Conservation (phyloP, 2,113 vertebrate genomes). For the Onychostoma macrolepis region DNA sequence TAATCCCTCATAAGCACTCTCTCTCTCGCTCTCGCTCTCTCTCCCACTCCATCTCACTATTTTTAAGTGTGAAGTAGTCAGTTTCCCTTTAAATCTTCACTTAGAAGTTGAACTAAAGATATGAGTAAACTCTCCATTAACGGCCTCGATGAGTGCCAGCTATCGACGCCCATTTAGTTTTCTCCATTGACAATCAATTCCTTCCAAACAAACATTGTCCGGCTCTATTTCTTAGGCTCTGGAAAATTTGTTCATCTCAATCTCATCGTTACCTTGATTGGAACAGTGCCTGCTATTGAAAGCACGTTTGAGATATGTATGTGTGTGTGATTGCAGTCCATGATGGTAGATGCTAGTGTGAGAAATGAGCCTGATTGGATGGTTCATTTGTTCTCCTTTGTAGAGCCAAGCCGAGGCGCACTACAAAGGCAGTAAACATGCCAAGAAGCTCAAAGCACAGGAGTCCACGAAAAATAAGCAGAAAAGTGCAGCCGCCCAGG, state of each 20-base stretch:
- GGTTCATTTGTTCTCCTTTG: constrained; percentile 89
- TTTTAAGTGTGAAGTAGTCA: constrained; percentile 22
- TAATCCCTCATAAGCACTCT: constrained; percentile 40
- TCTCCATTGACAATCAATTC: constrained; percentile 21
- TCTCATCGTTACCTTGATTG: constrained; percentile 5
- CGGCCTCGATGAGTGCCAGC: not conserved
- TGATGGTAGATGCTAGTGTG: constrained; percentile 35
- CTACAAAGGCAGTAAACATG: constrained; percentile 98
- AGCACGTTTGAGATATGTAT: constrained; percentile 62
- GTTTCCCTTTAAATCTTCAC: constrained; percentile 36
- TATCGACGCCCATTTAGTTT: not conserved
- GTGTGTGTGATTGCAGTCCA: constrained; percentile 5
- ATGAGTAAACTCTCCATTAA: constrained; percentile 14
- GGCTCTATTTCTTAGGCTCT: not conserved
- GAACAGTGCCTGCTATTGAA: constrained; percentile 77
- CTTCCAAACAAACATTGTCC: not conserved
- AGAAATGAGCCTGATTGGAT: constrained; percentile 79
- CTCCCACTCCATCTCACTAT: not conserved
- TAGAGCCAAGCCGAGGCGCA: constrained; percentile 98
- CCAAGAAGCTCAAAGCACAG: constrained; percentile 98
- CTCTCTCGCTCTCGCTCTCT: constrained; percentile 4
- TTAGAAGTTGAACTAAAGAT: constrained; percentile 15
- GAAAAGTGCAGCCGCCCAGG: constrained; percentile 83
- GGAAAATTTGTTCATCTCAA: not conserved
- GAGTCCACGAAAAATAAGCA: constrained; percentile 92